Evolutionary conservation across 2,113 vertebrate genomes (phyloP), one percentile per base, ranked within the genome.

Genomic region (Pleuronectes platessa): DNA sequence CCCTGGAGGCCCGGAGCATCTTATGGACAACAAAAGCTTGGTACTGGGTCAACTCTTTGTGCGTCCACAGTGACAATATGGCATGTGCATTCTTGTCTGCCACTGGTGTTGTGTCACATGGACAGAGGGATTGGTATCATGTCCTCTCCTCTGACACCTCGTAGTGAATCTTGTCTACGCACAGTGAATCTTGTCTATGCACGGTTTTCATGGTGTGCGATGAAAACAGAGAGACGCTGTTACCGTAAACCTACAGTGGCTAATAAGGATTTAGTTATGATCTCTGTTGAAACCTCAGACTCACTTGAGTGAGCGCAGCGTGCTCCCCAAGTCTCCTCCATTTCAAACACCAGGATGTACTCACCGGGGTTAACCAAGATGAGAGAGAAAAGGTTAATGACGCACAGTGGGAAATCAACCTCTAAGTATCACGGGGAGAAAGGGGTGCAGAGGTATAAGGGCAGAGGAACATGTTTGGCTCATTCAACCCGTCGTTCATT

Each of bases 301-400:
- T 69, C 61, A 75, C 68, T 76, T 64, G 78, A 84, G 74, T 35
- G 58, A 77, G 75, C 14, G 21, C 61, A 66, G 69, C 69, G 37
- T 31, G 59, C 54, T 78, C 72, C 74, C 68, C 59, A n/a, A 72
- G 69, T 78, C 79, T 80, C 62, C 59, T 37, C 24, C 18, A 42
- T 76, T 70, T 85, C 59, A 27, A 68, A 76, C 79, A 71, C 71
- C 35, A 54, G 45, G 78, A 63, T 65, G 71, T 42, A 27, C 80
- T 88, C 71, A 14, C 71, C 51, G 76, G 80, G 74, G 90, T 87
- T 79, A 82, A 87, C 66, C 75, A 69, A 64, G 85, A 88, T 56
- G 40, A 85, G 77, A 63, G 62, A 82, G 84, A 69, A 87, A 79
- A 89, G 87, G 90, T 91, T 89, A 90, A 90, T 86, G 88, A 83